Evolutionary conservation across 2,888 invertebrate genomes (phyloP).

Genomic region (Onthophagus sagittarius): DNA sequence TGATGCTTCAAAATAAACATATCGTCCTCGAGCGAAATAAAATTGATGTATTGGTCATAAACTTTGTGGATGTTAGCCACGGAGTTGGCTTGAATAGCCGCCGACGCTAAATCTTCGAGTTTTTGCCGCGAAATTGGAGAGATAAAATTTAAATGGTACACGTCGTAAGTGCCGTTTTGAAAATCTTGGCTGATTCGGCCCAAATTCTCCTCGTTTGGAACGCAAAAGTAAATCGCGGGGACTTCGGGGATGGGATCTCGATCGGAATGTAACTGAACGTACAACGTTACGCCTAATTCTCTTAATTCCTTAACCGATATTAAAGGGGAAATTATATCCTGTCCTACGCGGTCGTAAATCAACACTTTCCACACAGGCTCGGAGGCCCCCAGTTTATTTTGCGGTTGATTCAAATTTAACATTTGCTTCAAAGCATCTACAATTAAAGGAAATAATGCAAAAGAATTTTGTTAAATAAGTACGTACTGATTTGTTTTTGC

Average conservation of each 20-base stretch:
- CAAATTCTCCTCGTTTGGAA: conserved; percentile 94
- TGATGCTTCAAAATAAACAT: conserved; percentile 92
- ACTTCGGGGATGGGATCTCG: conserved; percentile 96
- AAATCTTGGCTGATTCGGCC: conserved; percentile 89
- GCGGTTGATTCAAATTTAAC: conserved; percentile 85
- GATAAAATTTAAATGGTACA: conserved; percentile 95
- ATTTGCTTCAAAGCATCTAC: conserved; percentile 90
- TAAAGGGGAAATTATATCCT: conserved; percentile 97
- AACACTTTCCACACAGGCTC: conserved; percentile 96
- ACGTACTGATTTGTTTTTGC: conserved; percentile 69
- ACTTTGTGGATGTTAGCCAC: conserved; percentile 93
- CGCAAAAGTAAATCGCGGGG: conserved; percentile 96
- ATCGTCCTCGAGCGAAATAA: conserved; percentile 96
- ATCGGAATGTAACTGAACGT: conserved; percentile 86
- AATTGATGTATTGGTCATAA: conserved; percentile 98
- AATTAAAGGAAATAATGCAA: conserved; percentile 35
- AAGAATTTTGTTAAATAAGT: conserved; percentile 15
- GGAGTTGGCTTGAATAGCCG: conserved; percentile 85
- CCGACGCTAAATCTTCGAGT: conserved; percentile 91
- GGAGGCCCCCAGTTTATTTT: conserved; percentile 68
- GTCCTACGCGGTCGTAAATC: conserved; percentile 93
- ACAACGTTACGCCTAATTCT: conserved; percentile 94
- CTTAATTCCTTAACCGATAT: conserved; percentile 93
- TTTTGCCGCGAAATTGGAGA: conserved; percentile 90
- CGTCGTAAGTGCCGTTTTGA: conserved; percentile 85